Base-by-base conservation (phyloP, 1,140 invertebrate genomes). In the Calycopis cecrops region DNA sequence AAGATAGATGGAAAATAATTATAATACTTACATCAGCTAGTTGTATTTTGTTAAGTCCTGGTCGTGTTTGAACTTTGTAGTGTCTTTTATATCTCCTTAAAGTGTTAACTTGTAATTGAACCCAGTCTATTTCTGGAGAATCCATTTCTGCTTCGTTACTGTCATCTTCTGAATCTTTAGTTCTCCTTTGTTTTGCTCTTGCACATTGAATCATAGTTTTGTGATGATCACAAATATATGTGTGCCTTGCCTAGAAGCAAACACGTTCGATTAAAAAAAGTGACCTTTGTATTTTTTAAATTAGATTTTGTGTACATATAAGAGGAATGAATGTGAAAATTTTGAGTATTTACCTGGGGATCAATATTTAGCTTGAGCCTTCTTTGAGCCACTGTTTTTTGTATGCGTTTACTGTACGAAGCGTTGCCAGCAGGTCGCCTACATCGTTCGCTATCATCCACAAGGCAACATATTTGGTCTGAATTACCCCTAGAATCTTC, bases 221-320 rank as follows among this genome's bases (percentile, higher is more conserved):
- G 81, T 99, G 97, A 75, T 94, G 93, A 79, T 99, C 97, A 89
- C 98, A 99, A 69, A 99, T 99, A 79, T 99, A 99, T 74, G 95
- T 97, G 73, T 99, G 97, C 66, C 94, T 91, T 35, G 95, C 95
- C 95, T 97, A 82, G 12, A 91, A 89, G 67, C 42, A 60, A 58
- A 60, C 3, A 60, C 3, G 34, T 21, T 51, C 60, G 12, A 37
- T 34, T 35, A 35, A 52, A 57, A 48, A 54, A 10, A 37, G 4
- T 42, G 12, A 12, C 40, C 12, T 3, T 14, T 42, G 33, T n/a
- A n/a, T n/a, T n/a, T n/a, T n/a, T n/a, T n/a, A n/a, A n/a, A n/a
- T n/a, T 21, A 16, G 21, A 28, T 28, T 28, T 3, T 28, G 21
- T 28, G 21, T 6, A 28, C 21, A 28, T 28, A 3, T 28, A 3